phyloP scores from a whole-genome alignment of 2,797 vertebrate genomes.

The Brotogeris chrysoptera region DNA sequence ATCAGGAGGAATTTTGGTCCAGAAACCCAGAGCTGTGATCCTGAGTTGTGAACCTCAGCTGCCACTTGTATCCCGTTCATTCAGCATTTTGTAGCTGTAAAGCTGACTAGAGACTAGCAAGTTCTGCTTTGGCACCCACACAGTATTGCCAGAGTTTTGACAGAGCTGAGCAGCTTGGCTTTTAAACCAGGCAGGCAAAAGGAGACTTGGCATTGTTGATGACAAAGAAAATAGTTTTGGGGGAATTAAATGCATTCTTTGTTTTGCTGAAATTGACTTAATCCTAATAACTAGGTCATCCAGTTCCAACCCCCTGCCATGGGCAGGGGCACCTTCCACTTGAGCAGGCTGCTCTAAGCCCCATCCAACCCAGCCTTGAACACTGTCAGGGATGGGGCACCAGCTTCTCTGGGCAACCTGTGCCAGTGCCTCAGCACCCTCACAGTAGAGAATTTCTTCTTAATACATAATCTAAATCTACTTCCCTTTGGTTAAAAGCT shows the following conservation, averaged over 20 bases:
- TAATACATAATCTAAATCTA: neutral
- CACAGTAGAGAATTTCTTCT: neutral
- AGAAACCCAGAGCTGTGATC: constrained; percentile 34
- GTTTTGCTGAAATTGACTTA: neutral
- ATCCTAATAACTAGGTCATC: neutral
- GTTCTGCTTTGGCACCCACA: constrained; percentile 57
- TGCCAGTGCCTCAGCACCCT: neutral
- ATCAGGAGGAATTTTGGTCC: constrained; percentile 37
- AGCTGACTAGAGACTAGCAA: constrained; percentile 61
- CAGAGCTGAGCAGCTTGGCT: constrained; percentile 59
- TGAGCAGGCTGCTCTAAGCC: neutral
- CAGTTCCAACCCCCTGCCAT: neutral
- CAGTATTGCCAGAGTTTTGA: constrained; percentile 54
- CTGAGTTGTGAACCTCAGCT: constrained; percentile 64
- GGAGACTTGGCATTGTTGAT: constrained; percentile 42
- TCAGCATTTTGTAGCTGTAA: constrained; percentile 54
- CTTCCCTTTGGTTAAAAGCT: neutral
- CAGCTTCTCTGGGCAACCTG: neutral
- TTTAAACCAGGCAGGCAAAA: constrained; percentile 54
- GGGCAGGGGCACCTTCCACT: neutral
- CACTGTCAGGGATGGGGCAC: neutral
- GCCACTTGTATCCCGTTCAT: constrained; percentile 50
- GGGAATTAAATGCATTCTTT: neutral
- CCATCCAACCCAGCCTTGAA: neutral
- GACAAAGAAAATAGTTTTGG: constrained; percentile 29